Conservation (phyloP, 2,113 vertebrate species). For the Potamarius usumacintae region DNA sequence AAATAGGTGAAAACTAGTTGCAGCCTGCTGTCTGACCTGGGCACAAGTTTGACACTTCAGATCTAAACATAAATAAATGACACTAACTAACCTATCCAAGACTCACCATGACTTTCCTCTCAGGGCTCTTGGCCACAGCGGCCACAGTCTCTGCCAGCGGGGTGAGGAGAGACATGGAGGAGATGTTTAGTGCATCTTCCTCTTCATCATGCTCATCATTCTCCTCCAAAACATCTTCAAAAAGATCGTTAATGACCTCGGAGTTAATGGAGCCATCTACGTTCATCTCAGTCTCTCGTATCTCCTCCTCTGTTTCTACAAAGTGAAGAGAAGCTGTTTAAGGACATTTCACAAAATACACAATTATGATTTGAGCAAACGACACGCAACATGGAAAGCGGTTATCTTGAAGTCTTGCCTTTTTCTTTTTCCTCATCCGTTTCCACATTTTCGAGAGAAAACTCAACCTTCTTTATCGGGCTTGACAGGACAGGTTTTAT, state of each 20-base stretch:
- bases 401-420: slow-evolving; percentile 27
- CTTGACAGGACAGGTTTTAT: slow-evolving; percentile 58
- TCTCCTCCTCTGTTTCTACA: slow-evolving; percentile 61
- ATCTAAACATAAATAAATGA: background rate
- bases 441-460: slow-evolving; percentile 1
- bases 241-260: slow-evolving; percentile 86
- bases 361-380: background rate
- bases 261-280: slow-evolving; percentile 81
- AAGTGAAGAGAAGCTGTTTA: slow-evolving; percentile 55
- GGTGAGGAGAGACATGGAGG: slow-evolving; percentile 95
- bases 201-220: slow-evolving; percentile 74
- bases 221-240: slow-evolving; percentile 81
- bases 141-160: slow-evolving; percentile 90
- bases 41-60: background rate
- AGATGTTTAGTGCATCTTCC: slow-evolving; percentile 88
- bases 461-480: slow-evolving; percentile 50
- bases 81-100: too few relatives aligned
- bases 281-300: slow-evolving; percentile 70
- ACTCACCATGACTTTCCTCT: slow-evolving; percentile 73
- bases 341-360: background rate
- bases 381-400: background rate
- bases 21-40: too few relatives aligned
- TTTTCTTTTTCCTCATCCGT: slow-evolving; percentile 41
- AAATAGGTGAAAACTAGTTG: too few relatives aligned
- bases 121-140: slow-evolving; percentile 76